phyloP scores from a whole-genome alignment of 2,888 invertebrate species.

The Pyrocoelia pectoralis region DNA sequence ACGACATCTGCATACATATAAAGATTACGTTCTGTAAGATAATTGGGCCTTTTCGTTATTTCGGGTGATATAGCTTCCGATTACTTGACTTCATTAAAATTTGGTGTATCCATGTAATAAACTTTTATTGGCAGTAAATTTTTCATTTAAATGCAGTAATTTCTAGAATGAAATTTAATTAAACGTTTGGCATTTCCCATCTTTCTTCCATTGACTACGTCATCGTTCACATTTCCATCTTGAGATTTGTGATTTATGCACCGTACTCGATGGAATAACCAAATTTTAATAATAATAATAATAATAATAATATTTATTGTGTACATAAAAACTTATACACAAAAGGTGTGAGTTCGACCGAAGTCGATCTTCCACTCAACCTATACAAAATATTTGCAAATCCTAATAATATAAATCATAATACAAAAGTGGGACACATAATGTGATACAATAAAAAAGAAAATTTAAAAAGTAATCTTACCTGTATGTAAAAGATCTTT shows the following conservation, averaged over 20 bases:
- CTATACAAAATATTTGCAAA: too few relatives aligned
- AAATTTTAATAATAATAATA: too few relatives aligned
- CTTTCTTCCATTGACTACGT: background rate
- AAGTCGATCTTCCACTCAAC: too few relatives aligned
- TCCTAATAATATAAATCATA: too few relatives aligned
- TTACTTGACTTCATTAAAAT: background rate
- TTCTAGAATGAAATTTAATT: slow-evolving; percentile 1
- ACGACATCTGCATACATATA: background rate
- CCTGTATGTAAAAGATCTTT: too few relatives aligned
- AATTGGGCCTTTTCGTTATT: background rate
- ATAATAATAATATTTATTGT: too few relatives aligned
- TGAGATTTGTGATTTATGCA: background rate
- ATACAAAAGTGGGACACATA: too few relatives aligned
- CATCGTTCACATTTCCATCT: background rate
- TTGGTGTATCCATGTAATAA: background rate
- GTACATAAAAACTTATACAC: too few relatives aligned
- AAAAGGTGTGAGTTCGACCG: too few relatives aligned
- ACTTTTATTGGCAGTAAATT: background rate
- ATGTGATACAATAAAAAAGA: too few relatives aligned
- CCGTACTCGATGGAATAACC: too few relatives aligned
- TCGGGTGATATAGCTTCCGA: background rate
- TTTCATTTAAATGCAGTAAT: slow-evolving; percentile 1
- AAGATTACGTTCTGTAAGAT: background rate
- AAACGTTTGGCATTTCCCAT: background rate
- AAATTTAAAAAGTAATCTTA: too few relatives aligned